A percentile compares a stretch with the other conserved stretches of the same genome.
Evolutionary conservation across 2,888 invertebrate species (phyloP).

Genomic region (Polymixis lichenea): DNA sequence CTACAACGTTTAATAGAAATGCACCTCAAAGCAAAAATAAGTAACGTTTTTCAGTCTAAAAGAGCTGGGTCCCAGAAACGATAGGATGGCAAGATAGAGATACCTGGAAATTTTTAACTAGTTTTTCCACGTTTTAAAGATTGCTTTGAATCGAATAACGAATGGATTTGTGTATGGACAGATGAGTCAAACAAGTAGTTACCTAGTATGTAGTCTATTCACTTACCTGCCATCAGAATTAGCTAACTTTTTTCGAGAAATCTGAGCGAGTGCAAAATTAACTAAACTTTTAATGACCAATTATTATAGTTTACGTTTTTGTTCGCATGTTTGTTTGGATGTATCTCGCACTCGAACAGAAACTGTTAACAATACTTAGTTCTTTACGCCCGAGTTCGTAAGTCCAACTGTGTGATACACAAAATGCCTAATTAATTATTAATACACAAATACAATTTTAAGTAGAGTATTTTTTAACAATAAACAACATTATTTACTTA

Average conservation of each 20-base stretch:
- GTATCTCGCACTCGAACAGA: not conserved
- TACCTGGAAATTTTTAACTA: not conserved
- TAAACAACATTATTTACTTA: not conserved
- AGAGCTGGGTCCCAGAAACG: not conserved
- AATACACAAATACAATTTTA: not conserved
- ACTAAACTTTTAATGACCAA: not conserved
- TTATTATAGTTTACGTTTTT: conserved; percentile 4
- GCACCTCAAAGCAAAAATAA: not conserved
- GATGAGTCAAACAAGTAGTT: not conserved
- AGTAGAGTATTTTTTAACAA: conserved; percentile 8
- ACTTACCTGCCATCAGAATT: not conserved
- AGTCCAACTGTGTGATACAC: not conserved
- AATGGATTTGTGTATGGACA: not conserved
- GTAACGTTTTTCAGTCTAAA: not conserved
- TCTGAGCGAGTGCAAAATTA: not conserved
- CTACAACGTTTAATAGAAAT: not conserved
- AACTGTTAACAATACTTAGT: not conserved
- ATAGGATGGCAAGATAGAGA: not conserved
- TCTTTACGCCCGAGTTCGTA: not conserved
- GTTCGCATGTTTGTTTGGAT: not conserved
- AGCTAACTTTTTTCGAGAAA: not conserved
- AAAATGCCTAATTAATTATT: not conserved
- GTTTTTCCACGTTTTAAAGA: not conserved
- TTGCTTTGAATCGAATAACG: not conserved
- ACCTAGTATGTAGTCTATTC: not conserved